Base-by-base conservation (phyloP, 2,888 invertebrate genomes). In the Alloplasta piceator region DNA sequence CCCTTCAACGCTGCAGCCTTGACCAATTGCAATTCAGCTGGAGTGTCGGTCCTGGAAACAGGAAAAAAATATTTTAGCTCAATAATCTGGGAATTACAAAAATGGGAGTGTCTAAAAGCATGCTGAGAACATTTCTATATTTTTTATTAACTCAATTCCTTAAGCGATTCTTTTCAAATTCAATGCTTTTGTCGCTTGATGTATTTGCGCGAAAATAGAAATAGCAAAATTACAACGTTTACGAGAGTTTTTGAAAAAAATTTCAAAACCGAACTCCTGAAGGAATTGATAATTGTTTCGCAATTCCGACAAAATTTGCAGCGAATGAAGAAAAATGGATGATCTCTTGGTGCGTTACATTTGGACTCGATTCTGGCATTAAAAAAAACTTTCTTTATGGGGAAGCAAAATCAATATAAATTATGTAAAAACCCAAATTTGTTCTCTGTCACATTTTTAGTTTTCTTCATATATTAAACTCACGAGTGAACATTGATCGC, bases 401-500 rank as follows among this genome's bases (percentile, higher is more conserved):
- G 43, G 5, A 16, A 14, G 12, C 38, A 9, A 41, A 52, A n/a
- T 14, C 26, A 63, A 46, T 14, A 46, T n/a, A 3, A 10, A 26
- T 63, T 16, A 16, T 4, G 5, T n/a, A 36, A 36, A 64, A 64
- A 6, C 36, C 16, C 50, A 4, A 9, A 52, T n/a, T 38, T 3
- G n/a, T 4, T n/a, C n/a, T n/a, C n/a, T n/a, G n/a, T n/a, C n/a
- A n/a, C n/a, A n/a, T n/a, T n/a, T n/a, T n/a, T n/a, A n/a, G n/a
- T n/a, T n/a, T n/a, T n/a, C n/a, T n/a, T n/a, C n/a, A n/a, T 39
- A n/a, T 16, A 55, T 55, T 5, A 38, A 6, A 93, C 94, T 93
- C 92, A 98, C 96, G 94, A 93, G 91, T 98, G 98, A 79, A 94
- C 94, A 92, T 99, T 99, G 85, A 99, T 94, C 7, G 98, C 98